phyloP scores from a whole-genome alignment of 1,140 invertebrate genomes.

The Atta cephalotes region DNA sequence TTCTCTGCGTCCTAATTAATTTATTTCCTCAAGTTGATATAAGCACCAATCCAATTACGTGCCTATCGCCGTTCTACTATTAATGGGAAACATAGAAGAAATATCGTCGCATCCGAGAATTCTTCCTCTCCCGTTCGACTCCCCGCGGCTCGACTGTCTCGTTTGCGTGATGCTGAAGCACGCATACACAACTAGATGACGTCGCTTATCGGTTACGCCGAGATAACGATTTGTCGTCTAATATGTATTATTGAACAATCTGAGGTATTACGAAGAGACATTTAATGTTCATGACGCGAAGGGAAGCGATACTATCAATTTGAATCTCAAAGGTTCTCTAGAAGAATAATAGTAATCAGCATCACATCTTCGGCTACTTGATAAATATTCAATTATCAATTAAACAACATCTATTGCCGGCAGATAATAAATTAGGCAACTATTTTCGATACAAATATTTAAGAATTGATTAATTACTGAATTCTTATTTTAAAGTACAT shows the following conservation, averaged over 20 bases:
- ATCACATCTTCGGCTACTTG: neutral
- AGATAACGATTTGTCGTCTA: conserved; percentile 47
- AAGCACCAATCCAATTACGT: conserved; percentile 62
- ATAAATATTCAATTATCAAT: conserved; percentile 2
- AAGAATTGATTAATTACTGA: neutral
- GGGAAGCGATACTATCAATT: conserved; percentile 6
- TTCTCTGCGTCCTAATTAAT: conserved; percentile 65
- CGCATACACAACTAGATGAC: conserved; percentile 50
- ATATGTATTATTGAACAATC: conserved; percentile 59
- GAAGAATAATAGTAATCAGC: neutral
- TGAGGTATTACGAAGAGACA: conserved; percentile 6
- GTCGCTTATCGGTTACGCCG: conserved; percentile 37
- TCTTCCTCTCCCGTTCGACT: neutral
- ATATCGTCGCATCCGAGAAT: conserved; percentile 20
- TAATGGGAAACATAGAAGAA: conserved; percentile 55
- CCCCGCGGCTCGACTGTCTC: conserved; percentile 30
- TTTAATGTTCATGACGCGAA: conserved; percentile 25
- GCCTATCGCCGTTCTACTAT: conserved; percentile 51
- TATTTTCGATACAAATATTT: neutral
- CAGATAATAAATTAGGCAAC: conserved; percentile 6
- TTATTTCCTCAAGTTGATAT: conserved; percentile 60
- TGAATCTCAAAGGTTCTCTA: neutral
- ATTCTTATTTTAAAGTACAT: neutral
- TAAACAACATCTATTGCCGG: neutral
- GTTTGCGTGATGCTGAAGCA: conserved; percentile 6